Evolutionary conservation across 2,888 invertebrate species (phyloP).

Genomic region (Teleogryllus oceanicus): DNA sequence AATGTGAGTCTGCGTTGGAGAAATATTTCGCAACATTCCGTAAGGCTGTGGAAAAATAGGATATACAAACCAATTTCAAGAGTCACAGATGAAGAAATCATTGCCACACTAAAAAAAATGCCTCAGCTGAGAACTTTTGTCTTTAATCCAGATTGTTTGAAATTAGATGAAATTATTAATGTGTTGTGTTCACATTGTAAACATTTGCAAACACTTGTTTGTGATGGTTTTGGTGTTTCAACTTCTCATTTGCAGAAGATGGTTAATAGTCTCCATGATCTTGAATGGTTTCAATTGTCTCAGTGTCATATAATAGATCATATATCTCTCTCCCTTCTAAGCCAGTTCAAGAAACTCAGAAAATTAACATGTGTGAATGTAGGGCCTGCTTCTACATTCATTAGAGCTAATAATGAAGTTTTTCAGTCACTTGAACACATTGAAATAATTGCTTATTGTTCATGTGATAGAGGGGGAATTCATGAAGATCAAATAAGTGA

Average conservation of each 20-base stretch:
- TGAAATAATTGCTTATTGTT: not conserved
- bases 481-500: not conserved
- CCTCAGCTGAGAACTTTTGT: not conserved
- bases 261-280: not conserved
- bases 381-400: not conserved
- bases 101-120: not conserved
- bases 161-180: conserved; percentile 1
- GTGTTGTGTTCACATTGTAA: not conserved
- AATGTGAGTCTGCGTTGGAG: not conserved
- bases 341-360: not conserved
- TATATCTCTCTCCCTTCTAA: not conserved
- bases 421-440: not conserved
- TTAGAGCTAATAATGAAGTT: not conserved
- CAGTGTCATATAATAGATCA: not conserved
- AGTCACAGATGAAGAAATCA: not conserved
- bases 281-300: not conserved
- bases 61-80: not conserved
- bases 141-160: not conserved
- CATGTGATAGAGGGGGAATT: not conserved
- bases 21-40: not conserved
- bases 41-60: not conserved
- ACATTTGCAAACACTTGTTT: not conserved
- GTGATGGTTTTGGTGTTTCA: not conserved
- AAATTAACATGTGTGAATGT: conserved; percentile 9
- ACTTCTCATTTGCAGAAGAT: conserved; percentile 1